Base-by-base conservation (phyloP, 2,888 invertebrate species). In the Zaprionus lineosus region DNA sequence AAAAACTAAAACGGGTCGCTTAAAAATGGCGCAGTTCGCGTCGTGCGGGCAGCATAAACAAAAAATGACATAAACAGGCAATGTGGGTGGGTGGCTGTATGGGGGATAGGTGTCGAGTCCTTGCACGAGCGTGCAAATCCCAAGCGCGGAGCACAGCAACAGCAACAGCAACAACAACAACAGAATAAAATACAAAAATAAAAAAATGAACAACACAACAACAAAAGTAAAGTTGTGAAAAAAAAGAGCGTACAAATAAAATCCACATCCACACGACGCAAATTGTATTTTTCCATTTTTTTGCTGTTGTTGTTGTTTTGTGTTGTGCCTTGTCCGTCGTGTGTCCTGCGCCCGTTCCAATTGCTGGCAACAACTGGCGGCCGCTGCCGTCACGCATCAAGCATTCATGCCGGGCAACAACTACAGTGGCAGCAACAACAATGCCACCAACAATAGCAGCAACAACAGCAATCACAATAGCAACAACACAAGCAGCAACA, bases 331-430 rank as follows among this genome's bases (percentile, higher is more conserved):
- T 61, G 69, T 52, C 69, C 44, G 73, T 68, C 52, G 37, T 56
- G 47, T 59, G 70, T 66, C 61, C 63, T 64, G 56, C 39, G 67
- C 48, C 68, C 70, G 63, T 77, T 77, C 77, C 82, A 75, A 82
- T 82, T 73, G 78, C 79, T 82, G 78, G 78, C 79, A 79, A 76
- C 83, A 83, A 79, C 79, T 79, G 78, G 75, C 79, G 70, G 79
- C 60, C 79, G 75, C 79, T 78, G 78, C 78, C 83, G 79, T 78
- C 83, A 83, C 79, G 79, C 79, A 83, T 79, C 78, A 79, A 73
- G 83, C 78, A 78, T 83, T 83, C 79, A 79, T 72, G 79, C 78
- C 83, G 73, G 65, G 69, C 68, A 63, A 31, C 43, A 46, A 21
- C 46, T 15, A 47, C 64, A 62, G 18, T 46, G 57, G 31, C 47